A percentile compares a stretch with the other conserved stretches of the same genome.
phyloP scores from a whole-genome alignment of 2,888 invertebrate species.

The Conops quadrifasciatus region DNA sequence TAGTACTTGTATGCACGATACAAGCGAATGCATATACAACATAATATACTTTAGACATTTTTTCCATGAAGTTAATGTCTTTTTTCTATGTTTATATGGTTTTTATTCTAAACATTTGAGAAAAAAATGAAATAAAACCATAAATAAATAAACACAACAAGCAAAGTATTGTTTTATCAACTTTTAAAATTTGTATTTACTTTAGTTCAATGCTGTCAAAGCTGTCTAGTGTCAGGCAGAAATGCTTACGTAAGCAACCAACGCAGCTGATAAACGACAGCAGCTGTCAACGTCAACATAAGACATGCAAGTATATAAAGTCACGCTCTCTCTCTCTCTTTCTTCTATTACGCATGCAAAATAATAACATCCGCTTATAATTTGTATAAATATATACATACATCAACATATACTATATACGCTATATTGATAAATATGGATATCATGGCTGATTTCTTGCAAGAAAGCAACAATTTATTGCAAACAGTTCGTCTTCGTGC shows the following conservation, averaged over 20 bases:
- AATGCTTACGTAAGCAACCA: constrained; percentile 19
- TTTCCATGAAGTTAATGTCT: neutral
- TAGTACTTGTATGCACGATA: too few species aligned
- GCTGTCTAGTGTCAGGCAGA: constrained; percentile 5
- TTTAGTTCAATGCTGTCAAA: constrained; percentile 17
- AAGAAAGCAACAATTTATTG: too few species aligned
- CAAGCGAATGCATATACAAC: neutral
- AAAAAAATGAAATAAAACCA: constrained; percentile 1
- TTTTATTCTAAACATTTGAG: neutral
- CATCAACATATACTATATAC: too few species aligned
- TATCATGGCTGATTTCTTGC: too few species aligned
- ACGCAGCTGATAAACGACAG: neutral
- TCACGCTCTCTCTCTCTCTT: too few species aligned
- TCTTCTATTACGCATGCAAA: too few species aligned
- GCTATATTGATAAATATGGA: too few species aligned
- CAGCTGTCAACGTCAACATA: constrained; percentile 19
- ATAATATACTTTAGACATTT: neutral
- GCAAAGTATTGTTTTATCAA: neutral
- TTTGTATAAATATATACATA: too few species aligned
- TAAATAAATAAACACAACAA: neutral
- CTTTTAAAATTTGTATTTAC: constrained; percentile 1
- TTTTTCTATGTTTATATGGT: neutral
- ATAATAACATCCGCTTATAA: too few species aligned
- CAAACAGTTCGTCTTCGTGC: neutral
- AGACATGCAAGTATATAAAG: neutral